A percentile compares a stretch with the other conserved stretches of the same genome.
Conservation (phyloP, 2,113 vertebrate species). For the Okapia johnstoni region DNA sequence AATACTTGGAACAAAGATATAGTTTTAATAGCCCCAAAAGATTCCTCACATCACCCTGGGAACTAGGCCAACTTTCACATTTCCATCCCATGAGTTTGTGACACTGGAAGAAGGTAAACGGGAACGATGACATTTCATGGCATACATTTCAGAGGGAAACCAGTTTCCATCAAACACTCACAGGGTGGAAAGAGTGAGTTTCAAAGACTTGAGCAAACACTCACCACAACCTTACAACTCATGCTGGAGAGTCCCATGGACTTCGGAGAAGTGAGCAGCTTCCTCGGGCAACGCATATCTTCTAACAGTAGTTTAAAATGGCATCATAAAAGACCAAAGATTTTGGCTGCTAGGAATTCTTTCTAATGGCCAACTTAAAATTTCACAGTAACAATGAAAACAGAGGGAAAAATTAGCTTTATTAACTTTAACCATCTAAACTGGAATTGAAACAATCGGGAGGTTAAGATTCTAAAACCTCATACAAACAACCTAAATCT, state of each 20-base stretch:
- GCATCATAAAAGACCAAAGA: neutral
- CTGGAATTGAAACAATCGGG: neutral
- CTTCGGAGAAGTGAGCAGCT: neutral
- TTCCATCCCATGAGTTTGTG: neutral
- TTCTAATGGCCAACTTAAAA: neutral
- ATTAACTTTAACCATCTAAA: constrained; percentile 23
- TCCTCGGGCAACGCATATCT: neutral
- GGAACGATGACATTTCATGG: neutral
- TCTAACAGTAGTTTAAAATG: neutral
- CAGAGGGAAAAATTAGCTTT: constrained; percentile 6
- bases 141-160: neutral
- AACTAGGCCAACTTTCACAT: neutral
- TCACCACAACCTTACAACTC: neutral
- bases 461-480: constrained; percentile 36
- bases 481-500: constrained; percentile 19
- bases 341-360: neutral
- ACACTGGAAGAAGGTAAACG: neutral
- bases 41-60: neutral
- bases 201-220: neutral
- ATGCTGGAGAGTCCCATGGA: neutral
- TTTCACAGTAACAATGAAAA: neutral
- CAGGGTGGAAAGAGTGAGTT: neutral
- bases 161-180: neutral
- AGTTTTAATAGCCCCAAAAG: neutral
- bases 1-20: neutral